A percentile compares a stretch with the other conserved stretches of the same genome.
These are phyloP conservation scores for Palythoa heliodiscus DNA, from an alignment of 92 coral and sea anemone species.

Conservation along the genomic window DNA sequence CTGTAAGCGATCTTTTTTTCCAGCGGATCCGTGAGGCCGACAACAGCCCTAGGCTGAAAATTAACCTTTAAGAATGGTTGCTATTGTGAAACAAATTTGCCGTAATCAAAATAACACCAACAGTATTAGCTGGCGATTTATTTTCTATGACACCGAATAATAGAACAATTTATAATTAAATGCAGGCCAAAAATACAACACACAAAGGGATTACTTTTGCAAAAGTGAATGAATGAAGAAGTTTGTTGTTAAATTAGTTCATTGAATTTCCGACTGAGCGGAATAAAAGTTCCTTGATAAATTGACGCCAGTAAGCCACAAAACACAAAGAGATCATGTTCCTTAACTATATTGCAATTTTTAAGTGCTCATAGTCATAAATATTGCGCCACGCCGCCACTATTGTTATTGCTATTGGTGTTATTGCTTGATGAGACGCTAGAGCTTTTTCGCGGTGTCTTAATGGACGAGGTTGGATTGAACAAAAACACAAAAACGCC, in stretches of 20 bases:
- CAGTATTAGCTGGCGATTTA: conserved; percentile 69
- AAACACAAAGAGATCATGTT: conserved; percentile 18
- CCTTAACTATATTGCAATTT: conserved; percentile 25
- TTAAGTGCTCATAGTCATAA: not conserved
- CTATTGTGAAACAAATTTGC: conserved; percentile 63
- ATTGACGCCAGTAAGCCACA: conserved; percentile 27
- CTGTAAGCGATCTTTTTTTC: not conserved
- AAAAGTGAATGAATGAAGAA: conserved; percentile 24
- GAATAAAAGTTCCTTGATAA: conserved; percentile 36
- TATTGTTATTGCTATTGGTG: not conserved
- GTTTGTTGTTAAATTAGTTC: conserved; percentile 44
- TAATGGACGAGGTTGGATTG: conserved; percentile 10
- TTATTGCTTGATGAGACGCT: not conserved
- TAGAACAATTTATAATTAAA: conserved; percentile 85
- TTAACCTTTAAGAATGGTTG: conserved; percentile 67
- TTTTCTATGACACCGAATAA: conserved; percentile 73
- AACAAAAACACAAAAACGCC: conserved; percentile 31
- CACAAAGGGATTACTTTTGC: conserved; percentile 45
- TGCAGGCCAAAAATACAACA: conserved; percentile 49
- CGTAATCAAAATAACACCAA: conserved; percentile 78
- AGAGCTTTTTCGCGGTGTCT: not conserved
- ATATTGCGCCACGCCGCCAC: conserved; percentile 41
- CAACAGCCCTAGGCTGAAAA: conserved; percentile 56
- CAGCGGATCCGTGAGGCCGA: conserved; percentile 13
- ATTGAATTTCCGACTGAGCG: conserved; percentile 49